Evolutionary conservation across 1,140 invertebrate genomes (phyloP).

Genomic region (Habropoda laboriosa): DNA sequence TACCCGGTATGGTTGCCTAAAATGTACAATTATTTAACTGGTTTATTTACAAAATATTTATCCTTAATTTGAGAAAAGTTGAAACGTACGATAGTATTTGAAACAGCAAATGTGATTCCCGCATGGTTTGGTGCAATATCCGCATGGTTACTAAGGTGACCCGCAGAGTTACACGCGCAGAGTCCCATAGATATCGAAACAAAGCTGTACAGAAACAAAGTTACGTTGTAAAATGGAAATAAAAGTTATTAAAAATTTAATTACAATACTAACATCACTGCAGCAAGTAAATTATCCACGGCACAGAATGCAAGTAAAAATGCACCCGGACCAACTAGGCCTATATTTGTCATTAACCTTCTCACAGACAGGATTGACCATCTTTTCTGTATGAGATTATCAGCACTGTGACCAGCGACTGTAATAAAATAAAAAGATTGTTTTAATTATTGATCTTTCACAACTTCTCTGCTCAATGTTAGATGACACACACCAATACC

Average conservation of each 20-base stretch:
- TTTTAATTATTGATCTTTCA: constrained; percentile 21
- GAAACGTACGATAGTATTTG: constrained; percentile 87
- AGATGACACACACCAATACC: constrained; percentile 84
- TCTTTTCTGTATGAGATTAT: constrained; percentile 85
- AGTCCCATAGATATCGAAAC: constrained; percentile 90
- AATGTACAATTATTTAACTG: constrained; percentile 43
- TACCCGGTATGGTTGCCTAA: constrained; percentile 90
- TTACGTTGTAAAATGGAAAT: constrained; percentile 16
- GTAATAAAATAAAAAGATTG: constrained; percentile 52
- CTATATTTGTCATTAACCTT: constrained; percentile 89
- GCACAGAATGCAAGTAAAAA: constrained; percentile 89
- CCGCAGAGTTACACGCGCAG: constrained; percentile 90
- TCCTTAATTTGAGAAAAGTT: neutral
- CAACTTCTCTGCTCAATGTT: constrained; percentile 1
- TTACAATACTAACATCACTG: constrained; percentile 85
- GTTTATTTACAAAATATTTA: neutral
- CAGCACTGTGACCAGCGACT: constrained; percentile 89
- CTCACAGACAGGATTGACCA: constrained; percentile 89
- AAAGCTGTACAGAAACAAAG: constrained; percentile 80
- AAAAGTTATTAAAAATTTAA: neutral
- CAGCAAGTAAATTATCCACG: constrained; percentile 87
- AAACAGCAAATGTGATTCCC: constrained; percentile 90
- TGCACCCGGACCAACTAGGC: constrained; percentile 88
- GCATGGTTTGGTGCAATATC: constrained; percentile 91
- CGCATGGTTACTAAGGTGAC: constrained; percentile 91